Evolutionary conservation across 2,888 invertebrate genomes (phyloP).

Genomic region (Didymodactylos carnosus): DNA sequence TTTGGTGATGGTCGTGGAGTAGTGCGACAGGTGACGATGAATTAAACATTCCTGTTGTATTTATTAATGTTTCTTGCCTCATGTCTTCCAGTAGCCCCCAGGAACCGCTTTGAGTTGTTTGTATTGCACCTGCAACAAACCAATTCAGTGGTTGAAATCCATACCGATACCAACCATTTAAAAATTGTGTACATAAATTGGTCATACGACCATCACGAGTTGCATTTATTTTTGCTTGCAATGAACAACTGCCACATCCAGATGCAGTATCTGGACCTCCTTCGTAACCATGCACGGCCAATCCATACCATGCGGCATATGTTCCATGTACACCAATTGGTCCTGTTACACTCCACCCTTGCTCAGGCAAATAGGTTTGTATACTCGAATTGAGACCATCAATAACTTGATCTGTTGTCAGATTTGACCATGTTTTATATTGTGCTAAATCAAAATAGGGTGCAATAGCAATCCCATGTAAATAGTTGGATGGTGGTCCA

Average conservation of each 20-base stretch:
- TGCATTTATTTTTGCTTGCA: not conserved
- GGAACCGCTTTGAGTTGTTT: not conserved
- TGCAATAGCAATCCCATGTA: not conserved
- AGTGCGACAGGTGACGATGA: not conserved
- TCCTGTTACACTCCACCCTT: not conserved
- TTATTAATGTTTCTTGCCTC: not conserved
- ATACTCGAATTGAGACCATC: not conserved
- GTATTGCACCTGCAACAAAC: not conserved
- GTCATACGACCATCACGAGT: not conserved
- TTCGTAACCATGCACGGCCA: not conserved
- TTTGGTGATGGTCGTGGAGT: not conserved
- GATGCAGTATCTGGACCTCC: not conserved
- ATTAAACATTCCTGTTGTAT: not conserved
- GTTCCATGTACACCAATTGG: not conserved
- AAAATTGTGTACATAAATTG: not conserved
- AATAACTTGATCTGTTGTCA: not conserved
- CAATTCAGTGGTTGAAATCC: not conserved
- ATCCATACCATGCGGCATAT: not conserved
- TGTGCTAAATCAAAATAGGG: not conserved
- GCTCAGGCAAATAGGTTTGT: not conserved
- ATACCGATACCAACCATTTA: not conserved
- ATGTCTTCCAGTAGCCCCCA: constrained; percentile 2
- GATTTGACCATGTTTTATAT: not conserved
- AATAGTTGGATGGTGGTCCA: not conserved
- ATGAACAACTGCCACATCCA: not conserved